phyloP scores from a whole-genome alignment of 2,888 invertebrate genomes.

The Hirtodrosophila duncani region DNA sequence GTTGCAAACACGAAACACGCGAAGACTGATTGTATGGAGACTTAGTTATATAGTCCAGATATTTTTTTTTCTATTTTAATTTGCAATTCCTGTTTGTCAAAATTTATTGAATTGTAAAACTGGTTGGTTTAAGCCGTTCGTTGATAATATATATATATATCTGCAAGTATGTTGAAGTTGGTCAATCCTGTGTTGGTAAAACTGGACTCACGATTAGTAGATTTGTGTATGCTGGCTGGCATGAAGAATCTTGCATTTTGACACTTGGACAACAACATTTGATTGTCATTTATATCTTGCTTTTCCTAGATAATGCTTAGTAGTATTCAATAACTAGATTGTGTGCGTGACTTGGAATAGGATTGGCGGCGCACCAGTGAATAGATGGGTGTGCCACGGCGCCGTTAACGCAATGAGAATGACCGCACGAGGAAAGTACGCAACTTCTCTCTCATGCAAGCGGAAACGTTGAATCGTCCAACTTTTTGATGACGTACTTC shows the following conservation, averaged over 20 bases:
- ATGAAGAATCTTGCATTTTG: too few species aligned
- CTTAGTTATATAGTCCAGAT: too few species aligned
- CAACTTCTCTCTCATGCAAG: slow-evolving; percentile 92
- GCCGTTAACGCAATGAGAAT: slow-evolving; percentile 85
- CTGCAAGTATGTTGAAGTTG: too few species aligned
- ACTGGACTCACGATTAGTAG: slow-evolving; percentile 6
- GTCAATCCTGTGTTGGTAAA: slow-evolving; percentile 21
- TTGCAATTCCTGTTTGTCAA: too few species aligned
- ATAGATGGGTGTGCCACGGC: slow-evolving; percentile 95
- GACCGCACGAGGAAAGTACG: slow-evolving; percentile 84
- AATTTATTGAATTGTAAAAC: too few species aligned
- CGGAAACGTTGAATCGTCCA: slow-evolving; percentile 99
- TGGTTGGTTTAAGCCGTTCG: too few species aligned
- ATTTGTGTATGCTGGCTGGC: too few species aligned
- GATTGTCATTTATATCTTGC: slow-evolving; percentile 42
- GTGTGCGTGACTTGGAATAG: slow-evolving; percentile 87
- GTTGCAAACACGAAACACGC: too few species aligned
- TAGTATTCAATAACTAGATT: slow-evolving; percentile 79
- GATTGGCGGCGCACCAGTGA: slow-evolving; percentile 91
- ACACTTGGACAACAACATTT: background rate
- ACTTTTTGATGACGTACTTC: slow-evolving; percentile 98
- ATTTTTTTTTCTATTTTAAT: too few species aligned
- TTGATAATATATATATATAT: too few species aligned
- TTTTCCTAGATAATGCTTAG: slow-evolving; percentile 59
- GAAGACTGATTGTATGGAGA: too few species aligned